Evolutionary conservation across 2,797 vertebrate genomes (phyloP).

Genomic region (Cyprinella venusta): DNA sequence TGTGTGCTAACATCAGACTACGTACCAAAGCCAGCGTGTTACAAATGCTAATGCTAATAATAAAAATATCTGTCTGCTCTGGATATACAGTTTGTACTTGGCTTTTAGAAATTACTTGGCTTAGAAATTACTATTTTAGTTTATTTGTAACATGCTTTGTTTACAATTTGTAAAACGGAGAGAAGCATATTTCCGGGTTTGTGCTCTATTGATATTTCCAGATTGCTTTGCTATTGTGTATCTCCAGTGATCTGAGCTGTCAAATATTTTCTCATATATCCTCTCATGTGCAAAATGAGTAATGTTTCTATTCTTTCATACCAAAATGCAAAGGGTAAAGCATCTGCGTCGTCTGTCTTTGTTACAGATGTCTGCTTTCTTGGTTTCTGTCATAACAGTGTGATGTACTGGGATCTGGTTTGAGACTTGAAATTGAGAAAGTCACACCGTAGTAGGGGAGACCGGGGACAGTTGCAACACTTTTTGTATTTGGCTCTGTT

Average conservation of each 20-base stretch:
- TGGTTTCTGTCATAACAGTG: constrained; percentile 22
- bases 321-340: constrained; percentile 25
- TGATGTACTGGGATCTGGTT: constrained; percentile 42
- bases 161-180: background rate
- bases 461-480: too few species aligned
- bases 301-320: constrained; percentile 23
- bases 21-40: constrained; percentile 21
- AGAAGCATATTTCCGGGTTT: background rate
- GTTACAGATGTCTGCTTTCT: constrained; percentile 27
- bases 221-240: background rate
- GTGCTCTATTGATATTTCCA: background rate
- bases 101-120: too few species aligned
- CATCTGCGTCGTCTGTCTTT: constrained; percentile 33
- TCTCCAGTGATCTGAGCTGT: background rate
- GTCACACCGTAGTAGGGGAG: constrained; percentile 22
- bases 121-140: background rate
- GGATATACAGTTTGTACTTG: constrained; percentile 2
- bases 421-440: constrained; percentile 45
- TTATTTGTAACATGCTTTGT: background rate
- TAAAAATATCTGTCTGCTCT: constrained; percentile 10
- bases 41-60: background rate
- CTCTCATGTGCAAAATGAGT: constrained; percentile 20
- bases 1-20: background rate
- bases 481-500: too few species aligned
- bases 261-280: background rate